Conservation (phyloP, 2,888 invertebrate species). For the Chaetoderma sp. region DNA sequence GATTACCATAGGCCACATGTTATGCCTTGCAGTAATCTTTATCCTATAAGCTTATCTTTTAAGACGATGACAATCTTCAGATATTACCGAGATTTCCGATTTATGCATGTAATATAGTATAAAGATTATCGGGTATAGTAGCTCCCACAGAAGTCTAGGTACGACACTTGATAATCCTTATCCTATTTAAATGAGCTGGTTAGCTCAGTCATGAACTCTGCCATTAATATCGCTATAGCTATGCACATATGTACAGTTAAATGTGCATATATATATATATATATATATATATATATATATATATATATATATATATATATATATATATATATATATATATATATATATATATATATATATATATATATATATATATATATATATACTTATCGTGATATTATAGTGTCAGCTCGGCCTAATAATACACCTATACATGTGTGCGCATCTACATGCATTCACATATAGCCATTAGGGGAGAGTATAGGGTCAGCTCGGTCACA, state of each 20-base stretch:
- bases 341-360: neutral
- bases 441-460: neutral
- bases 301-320: neutral
- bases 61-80: too few relatives aligned
- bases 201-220: conserved; percentile 5
- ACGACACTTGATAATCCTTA: too few relatives aligned
- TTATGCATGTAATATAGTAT: too few relatives aligned
- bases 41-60: too few relatives aligned
- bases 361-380: conserved; percentile 5
- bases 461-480: neutral
- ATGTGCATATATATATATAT: conserved; percentile 2
- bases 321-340: neutral
- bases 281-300: neutral
- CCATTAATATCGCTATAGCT: neutral
- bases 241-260: neutral
- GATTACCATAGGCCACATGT: too few relatives aligned
- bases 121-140: too few relatives aligned
- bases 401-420: too few relatives aligned
- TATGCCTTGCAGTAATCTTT: too few relatives aligned
- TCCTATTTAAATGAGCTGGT: too few relatives aligned
- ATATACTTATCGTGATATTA: too few relatives aligned
- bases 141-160: too few relatives aligned
- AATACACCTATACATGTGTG: neutral
- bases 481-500: neutral
- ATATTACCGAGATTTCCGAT: too few relatives aligned